Evolutionary conservation across 2,113 vertebrate genomes (phyloP), one percentile per base, ranked within the genome.

Genomic region (Microcebus tavaratra): DNA sequence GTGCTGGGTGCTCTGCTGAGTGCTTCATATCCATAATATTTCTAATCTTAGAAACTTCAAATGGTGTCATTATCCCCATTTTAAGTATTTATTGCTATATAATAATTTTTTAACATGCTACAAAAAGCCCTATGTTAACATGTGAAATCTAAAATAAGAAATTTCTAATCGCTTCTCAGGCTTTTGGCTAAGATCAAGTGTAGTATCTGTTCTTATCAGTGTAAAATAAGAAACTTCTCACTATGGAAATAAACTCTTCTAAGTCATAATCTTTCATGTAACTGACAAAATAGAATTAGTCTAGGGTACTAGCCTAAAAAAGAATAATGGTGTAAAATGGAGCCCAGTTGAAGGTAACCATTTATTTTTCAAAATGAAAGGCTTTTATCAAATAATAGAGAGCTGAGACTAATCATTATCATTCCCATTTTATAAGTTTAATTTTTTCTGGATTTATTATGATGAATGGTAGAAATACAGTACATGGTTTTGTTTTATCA

Each of bases 321-420:
- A 72, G 23, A 48, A 13, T 48, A 18, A 78, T 80, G 45, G 61
- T 29, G 5, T 29, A 29, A 63, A 29, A 63, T 29, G 61, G 27
- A 63, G 27, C 61, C 61, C 11, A 63, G 61, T 63, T 27, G 61
- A 63, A 25, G 27, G 21, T 39, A 73, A 48, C 55, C 12, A 18
- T 90, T 84, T 34, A 39, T 63, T 90, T 96, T 75, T 79, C 18
- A 91, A 67, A 90, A 86, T 57, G 21, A 65, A 92, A 73, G 9
- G 8, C 55, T 95, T 87, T 90, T 31, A 50, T 70, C 20, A 61
- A 10, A n/a, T 86, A 53, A 85, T 48, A 70, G 27, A 80, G 50
- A 91, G 50, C 34, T 68, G 12, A 90, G 17, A 90, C 17, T 31
- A 78, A 91, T 70, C 13, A 45, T 59, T 83, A 42, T 36, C 39